A percentile compares a stretch with the other conserved stretches of the same genome.
These are phyloP conservation scores for Phaethon lepturus DNA, from an alignment of 2,113 vertebrate species.

Conservation along the genomic window DNA sequence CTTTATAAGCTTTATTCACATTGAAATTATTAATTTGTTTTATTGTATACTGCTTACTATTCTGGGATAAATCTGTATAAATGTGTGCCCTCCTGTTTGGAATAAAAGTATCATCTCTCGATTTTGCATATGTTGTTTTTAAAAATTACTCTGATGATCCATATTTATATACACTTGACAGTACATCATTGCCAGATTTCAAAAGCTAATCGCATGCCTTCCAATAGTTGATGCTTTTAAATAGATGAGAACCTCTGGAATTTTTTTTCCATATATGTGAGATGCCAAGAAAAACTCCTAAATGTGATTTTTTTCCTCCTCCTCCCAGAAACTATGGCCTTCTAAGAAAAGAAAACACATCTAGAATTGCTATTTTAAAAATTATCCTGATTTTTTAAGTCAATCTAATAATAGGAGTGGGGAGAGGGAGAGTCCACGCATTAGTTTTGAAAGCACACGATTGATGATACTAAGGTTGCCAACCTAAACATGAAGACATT, in stretches of 20 bases:
- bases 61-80: not conserved
- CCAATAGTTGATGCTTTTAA: not conserved
- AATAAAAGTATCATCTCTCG: not conserved
- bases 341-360: constrained; percentile 27
- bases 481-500: not conserved
- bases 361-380: not conserved
- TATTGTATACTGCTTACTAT: not conserved
- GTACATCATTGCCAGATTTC: not conserved
- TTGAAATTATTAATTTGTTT: not conserved
- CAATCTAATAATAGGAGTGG: not conserved
- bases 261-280: not conserved
- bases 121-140: not conserved
- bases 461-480: not conserved
- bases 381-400: not conserved
- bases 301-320: not conserved
- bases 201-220: not conserved
- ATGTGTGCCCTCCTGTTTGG: not conserved
- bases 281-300: not conserved
- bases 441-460: not conserved
- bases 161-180: not conserved
- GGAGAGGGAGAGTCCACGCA: not conserved
- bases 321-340: not conserved
- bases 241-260: not conserved
- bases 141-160: not conserved
- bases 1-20: not conserved